phyloP scores from a whole-genome alignment of 2,888 invertebrate genomes.

The Vanessa cardui region DNA sequence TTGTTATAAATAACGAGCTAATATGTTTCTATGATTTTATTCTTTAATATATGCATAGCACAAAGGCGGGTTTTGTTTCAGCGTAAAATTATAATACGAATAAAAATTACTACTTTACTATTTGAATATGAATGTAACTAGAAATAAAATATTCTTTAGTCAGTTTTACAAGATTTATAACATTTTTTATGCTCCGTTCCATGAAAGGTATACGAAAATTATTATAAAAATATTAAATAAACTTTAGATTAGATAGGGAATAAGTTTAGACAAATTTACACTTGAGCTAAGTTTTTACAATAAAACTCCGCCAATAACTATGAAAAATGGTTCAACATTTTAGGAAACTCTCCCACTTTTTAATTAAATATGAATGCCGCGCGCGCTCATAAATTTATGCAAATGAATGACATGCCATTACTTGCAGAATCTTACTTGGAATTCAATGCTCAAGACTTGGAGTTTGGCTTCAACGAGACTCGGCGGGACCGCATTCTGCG shows the following conservation, averaged over 20 bases:
- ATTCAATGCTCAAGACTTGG: slow-evolving; percentile 91
- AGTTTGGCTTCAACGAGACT: slow-evolving; percentile 96
- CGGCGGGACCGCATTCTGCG: slow-evolving; percentile 92
- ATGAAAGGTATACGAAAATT: too few relatives aligned
- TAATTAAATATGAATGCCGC: slow-evolving; percentile 49
- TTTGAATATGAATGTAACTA: background rate
- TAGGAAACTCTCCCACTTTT: slow-evolving; percentile 39
- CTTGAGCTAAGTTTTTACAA: background rate
- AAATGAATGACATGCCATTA: slow-evolving; percentile 63
- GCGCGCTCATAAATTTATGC: slow-evolving; percentile 58
- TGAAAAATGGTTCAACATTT: slow-evolving; percentile 26
- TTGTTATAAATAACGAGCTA: background rate
- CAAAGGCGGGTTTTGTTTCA: too few relatives aligned
- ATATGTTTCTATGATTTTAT: slow-evolving; percentile 5
- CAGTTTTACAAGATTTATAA: too few relatives aligned
- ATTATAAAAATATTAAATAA: too few relatives aligned
- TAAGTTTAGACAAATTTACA: background rate
- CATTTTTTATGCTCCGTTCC: background rate
- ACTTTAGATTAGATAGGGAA: background rate
- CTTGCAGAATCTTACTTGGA: slow-evolving; percentile 90
- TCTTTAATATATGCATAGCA: background rate
- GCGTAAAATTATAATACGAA: too few relatives aligned
- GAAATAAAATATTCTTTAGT: background rate
- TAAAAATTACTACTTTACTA: background rate
- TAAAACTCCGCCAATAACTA: background rate